Evolutionary conservation across 92 coral and sea anemone species (phyloP), one percentile per base, ranked within the genome.

Genomic region (Epizoanthus rinbou): DNA sequence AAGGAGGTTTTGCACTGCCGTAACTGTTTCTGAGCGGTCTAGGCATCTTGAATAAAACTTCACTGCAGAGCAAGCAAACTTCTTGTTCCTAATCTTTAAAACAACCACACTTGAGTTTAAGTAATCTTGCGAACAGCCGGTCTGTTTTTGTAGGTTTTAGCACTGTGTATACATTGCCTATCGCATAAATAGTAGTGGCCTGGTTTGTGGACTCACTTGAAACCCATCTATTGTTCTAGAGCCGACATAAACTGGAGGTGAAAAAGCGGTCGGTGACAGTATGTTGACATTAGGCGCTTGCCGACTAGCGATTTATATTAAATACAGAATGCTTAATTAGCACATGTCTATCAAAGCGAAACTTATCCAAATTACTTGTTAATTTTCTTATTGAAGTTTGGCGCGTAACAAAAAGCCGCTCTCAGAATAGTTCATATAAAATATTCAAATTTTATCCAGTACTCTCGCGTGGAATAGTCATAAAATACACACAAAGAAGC

Each of bases 301-400:
- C 95, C 89, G 98, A 89, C 93, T 90, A 90, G 88, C 92, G 98
- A 78, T 89, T 87, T 86, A 95, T 90, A 94, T 97, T 97, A 94
- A 97, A 94, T 94, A 95, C 97, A 85, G 97, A 91, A 94, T 88
- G 90, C 85, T 94, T 97, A 97, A 97, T 97, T 97, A 97, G 94
- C 99, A 94, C 95, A 97, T 90, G 98, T 85, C 98, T 87, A 91
- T 97, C 99, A 97, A 93, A 91, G 88, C 98, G 98, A 93, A 93
- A 93, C 98, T 91, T 93, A 93, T 89, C 97, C 91, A 97, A 97
- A 97, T 97, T 94, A 97, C 99, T 94, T 98, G 98, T 93, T 97
- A 97, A 97, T 97, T 94, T 97, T 92, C 97, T 88, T 89, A 92
- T 91, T 90, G 97, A 93, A 94, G 99, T 94, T 95, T 95, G 99